phyloP scores from a whole-genome alignment of 2,888 invertebrate species.

The Nematopogon swammerdamellus region DNA sequence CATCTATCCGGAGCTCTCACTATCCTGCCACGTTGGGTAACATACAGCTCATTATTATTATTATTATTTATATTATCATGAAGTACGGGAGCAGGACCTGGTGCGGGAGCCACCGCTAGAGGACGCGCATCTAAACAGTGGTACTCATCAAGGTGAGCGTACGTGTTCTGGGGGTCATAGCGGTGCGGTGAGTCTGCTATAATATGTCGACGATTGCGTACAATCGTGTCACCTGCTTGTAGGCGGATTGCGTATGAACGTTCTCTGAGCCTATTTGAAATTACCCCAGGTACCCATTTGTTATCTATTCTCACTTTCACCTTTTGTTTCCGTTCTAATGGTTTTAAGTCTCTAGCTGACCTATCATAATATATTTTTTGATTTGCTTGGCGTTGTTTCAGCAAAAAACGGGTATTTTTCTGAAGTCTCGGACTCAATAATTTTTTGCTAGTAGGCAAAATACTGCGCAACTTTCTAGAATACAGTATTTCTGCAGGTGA shows the following conservation, averaged over 20 bases:
- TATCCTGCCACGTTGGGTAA: slow-evolving; percentile 6
- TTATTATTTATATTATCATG: too few relatives aligned
- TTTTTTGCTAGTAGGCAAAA: slow-evolving; percentile 1
- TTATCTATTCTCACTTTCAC: slow-evolving; percentile 1
- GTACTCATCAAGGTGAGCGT: background rate
- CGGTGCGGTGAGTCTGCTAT: background rate
- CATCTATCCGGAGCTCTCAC: slow-evolving; percentile 9
- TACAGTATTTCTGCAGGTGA: slow-evolving; percentile 5
- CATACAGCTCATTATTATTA: slow-evolving; percentile 1
- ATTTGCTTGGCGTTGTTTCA: background rate
- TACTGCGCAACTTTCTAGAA: slow-evolving; percentile 4
- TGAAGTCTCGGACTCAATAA: slow-evolving; percentile 3
- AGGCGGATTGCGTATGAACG: background rate
- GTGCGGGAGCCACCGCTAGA: background rate
- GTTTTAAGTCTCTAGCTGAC: background rate
- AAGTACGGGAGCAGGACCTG: background rate
- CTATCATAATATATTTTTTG: slow-evolving; percentile 4
- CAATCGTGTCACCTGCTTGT: background rate
- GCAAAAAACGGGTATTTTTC: background rate
- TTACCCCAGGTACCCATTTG: background rate
- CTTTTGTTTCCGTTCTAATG: slow-evolving; percentile 2
- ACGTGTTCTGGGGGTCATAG: background rate
- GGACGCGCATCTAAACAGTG: background rate
- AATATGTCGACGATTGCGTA: background rate
- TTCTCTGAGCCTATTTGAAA: background rate